Percentiles rank a stretch among this genome's conserved stretches.
Evolutionary conservation across 2,113 vertebrate genomes (phyloP).

Genomic region (Phylloscopus whistleri): DNA sequence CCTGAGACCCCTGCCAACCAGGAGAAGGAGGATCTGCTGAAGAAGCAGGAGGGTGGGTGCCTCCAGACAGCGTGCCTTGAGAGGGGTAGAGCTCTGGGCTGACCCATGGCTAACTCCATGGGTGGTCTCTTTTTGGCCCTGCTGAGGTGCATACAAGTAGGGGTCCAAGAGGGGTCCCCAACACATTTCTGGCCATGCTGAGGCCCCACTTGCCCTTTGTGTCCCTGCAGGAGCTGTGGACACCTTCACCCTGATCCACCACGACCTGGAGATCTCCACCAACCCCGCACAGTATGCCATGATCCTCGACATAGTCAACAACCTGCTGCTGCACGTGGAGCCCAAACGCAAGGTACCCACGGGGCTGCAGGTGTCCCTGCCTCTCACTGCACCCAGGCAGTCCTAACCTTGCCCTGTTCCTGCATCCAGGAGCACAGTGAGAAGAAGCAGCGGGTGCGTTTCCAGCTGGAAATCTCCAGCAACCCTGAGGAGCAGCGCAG

Average conservation of each 20-base stretch:
- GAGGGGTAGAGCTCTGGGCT: background rate
- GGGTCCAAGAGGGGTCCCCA: background rate
- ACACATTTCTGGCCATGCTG: background rate
- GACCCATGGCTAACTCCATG: background rate
- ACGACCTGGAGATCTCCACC: conserved; percentile 96
- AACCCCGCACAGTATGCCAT: conserved; percentile 98
- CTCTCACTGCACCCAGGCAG: background rate
- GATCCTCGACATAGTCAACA: conserved; percentile 99
- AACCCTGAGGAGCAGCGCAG: conserved; percentile 98
- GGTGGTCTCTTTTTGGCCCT: background rate
- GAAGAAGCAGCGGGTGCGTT: conserved; percentile 96
- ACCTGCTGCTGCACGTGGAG: conserved; percentile 92
- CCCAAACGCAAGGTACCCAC: conserved; percentile 89
- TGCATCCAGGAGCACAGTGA: conserved; percentile 91
- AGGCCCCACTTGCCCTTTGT: background rate
- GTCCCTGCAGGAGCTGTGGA: conserved; percentile 86
- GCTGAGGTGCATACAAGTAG: background rate
- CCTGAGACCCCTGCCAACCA: conserved; percentile 85
- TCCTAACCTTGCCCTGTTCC: background rate
- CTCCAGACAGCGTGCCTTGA: background rate
- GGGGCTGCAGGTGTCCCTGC: accelerated
- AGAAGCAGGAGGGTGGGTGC: conserved; percentile 91
- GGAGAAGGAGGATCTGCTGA: conserved; percentile 94
- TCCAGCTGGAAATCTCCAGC: conserved; percentile 98
- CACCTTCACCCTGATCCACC: conserved; percentile 97